A percentile compares a stretch with the other conserved stretches of the same genome.
These are phyloP conservation scores for Chloropsis cyanopogon DNA, from an alignment of 2,113 vertebrate species.

Conservation along the genomic window DNA sequence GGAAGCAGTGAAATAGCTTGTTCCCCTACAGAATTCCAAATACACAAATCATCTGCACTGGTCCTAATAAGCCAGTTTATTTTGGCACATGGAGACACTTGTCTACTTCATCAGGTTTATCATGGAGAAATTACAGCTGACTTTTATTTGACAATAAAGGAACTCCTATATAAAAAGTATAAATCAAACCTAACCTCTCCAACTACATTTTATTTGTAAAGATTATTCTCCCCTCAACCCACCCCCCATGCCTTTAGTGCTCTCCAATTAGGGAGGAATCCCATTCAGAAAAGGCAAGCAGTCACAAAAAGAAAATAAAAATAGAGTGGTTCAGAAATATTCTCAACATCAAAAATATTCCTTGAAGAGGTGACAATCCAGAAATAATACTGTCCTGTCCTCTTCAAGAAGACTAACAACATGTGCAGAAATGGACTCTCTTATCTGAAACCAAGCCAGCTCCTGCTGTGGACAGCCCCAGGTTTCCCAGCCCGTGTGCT, in stretches of 20 bases:
- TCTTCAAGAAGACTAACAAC: background rate
- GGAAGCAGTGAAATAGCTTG: background rate
- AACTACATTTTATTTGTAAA: background rate
- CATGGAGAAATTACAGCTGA: background rate
- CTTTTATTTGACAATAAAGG: background rate
- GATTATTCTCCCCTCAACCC: background rate
- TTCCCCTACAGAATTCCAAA: background rate
- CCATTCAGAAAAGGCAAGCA: background rate
- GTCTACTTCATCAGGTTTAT: background rate
- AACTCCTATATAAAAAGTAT: background rate
- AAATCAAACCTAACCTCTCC: background rate
- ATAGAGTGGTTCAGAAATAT: background rate
- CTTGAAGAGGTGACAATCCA: background rate
- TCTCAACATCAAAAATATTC: background rate
- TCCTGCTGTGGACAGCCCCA: background rate
- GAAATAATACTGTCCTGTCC: background rate
- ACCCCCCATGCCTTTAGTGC: background rate
- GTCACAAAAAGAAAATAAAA: background rate
- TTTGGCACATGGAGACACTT: background rate
- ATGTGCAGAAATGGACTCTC: background rate
- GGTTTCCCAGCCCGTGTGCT: background rate
- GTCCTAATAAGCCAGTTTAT: background rate
- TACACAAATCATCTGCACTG: background rate
- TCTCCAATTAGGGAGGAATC: background rate
- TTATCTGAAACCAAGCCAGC: background rate